Conservation (phyloP, 2,113 vertebrate species). For the Agapornis roseicollis region DNA sequence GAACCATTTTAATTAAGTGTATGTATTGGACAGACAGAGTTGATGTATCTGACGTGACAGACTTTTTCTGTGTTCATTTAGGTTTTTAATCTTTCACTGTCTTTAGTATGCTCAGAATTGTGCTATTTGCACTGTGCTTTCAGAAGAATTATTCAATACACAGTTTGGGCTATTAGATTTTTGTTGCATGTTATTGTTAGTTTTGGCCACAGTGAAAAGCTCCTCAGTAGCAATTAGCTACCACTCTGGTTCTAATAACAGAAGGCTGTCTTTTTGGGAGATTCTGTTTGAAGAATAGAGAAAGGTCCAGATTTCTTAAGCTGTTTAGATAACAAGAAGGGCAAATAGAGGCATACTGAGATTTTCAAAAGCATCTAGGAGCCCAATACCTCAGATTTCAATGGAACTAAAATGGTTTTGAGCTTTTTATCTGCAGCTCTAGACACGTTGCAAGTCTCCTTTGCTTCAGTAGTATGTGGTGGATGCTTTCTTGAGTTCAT, state of each 20-base stretch:
- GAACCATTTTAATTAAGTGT: slow-evolving; percentile 70
- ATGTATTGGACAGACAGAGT: slow-evolving; percentile 54
- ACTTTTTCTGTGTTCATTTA: slow-evolving; percentile 67
- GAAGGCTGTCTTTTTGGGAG: neutral
- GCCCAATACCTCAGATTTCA: neutral
- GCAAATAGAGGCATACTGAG: neutral
- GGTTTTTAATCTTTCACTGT: slow-evolving; percentile 54
- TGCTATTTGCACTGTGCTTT: slow-evolving; percentile 14
- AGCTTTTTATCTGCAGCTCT: neutral
- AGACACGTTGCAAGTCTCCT: neutral
- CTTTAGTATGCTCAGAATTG: slow-evolving; percentile 17
- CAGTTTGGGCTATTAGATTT: slow-evolving; percentile 29
- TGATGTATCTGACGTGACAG: slow-evolving; percentile 61
- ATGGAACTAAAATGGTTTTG: neutral
- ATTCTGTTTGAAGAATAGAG: neutral
- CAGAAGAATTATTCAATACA: slow-evolving; percentile 24
- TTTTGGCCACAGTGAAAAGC: neutral
- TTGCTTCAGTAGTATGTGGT: fast-evolving
- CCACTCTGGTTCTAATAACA: neutral
- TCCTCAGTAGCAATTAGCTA: neutral
- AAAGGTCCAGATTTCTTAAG: neutral
- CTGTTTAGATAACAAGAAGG: neutral
- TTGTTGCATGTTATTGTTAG: slow-evolving; percentile 38
- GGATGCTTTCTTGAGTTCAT: neutral
- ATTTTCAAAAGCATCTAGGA: neutral